Percentiles rank a stretch among this genome's conserved stretches.
These are phyloP conservation scores for Incurvaria masculella DNA, from an alignment of 2,888 invertebrate genomes.

Conservation along the genomic window DNA sequence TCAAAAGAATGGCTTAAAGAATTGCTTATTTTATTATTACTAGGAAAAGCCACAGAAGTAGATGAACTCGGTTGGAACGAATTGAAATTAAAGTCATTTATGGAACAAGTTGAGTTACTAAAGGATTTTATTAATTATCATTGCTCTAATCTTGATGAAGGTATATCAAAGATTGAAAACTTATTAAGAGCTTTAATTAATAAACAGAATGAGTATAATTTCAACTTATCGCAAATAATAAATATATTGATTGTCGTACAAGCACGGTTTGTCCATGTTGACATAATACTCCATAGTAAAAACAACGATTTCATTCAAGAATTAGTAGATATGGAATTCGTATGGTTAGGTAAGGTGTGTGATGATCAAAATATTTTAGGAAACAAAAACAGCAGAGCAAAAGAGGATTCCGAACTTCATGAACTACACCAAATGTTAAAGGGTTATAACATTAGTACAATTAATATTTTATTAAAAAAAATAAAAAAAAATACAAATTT, in stretches of 20 bases:
- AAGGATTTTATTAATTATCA: background rate
- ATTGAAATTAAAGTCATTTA: background rate
- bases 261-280: background rate
- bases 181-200: background rate
- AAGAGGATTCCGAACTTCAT: background rate
- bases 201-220: background rate
- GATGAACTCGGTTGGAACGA: background rate
- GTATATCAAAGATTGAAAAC: background rate
- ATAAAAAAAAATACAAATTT: background rate
- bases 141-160: background rate
- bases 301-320: background rate
- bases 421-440: background rate
- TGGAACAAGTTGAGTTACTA: background rate
- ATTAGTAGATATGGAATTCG: background rate
- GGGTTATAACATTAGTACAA: background rate
- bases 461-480: background rate
- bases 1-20: background rate
- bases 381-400: background rate
- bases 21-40: background rate
- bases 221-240: background rate
- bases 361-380: background rate
- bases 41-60: background rate
- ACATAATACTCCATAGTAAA: background rate
- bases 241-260: background rate
- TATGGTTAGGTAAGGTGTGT: background rate